phyloP scores from a whole-genome alignment of 1,140 invertebrate genomes.

The Heterodera schachtii region DNA sequence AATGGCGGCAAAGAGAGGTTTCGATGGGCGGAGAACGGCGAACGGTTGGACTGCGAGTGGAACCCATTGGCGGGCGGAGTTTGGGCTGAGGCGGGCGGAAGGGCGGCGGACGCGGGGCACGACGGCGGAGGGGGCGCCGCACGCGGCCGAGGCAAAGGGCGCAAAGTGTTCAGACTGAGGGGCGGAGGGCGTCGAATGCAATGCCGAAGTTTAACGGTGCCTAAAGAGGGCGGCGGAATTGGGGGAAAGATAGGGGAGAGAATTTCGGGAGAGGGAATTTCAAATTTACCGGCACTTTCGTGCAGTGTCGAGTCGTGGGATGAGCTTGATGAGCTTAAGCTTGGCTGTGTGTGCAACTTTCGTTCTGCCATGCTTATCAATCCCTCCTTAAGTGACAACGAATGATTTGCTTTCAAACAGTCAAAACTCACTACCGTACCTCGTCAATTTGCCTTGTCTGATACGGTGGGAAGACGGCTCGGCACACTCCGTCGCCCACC shows the following conservation, averaged over 20 bases:
- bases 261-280: too few relatives aligned
- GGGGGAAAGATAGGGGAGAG: too few relatives aligned
- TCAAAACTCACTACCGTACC: neutral
- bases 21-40: neutral
- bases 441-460: slow-evolving; percentile 16
- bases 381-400: neutral
- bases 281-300: slow-evolving; percentile 2
- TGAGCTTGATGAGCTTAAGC: slow-evolving; percentile 11
- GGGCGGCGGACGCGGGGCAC: neutral
- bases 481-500: slow-evolving; percentile 47
- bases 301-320: slow-evolving; percentile 16
- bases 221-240: neutral
- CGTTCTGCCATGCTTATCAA: neutral
- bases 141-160: neutral
- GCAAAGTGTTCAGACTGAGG: neutral
- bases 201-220: slow-evolving; percentile 24
- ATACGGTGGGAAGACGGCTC: slow-evolving; percentile 50
- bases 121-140: neutral
- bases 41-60: neutral
- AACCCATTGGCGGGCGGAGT: neutral
- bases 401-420: neutral
- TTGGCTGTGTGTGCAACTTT: neutral
- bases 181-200: slow-evolving; percentile 7
- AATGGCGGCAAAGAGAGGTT: slow-evolving; percentile 18
- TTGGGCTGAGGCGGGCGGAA: neutral